A percentile compares a stretch with the other conserved stretches of the same genome.
Conservation (phyloP, 53 echinoderm and acorn worm species). For the Stichopus horrens region DNA sequence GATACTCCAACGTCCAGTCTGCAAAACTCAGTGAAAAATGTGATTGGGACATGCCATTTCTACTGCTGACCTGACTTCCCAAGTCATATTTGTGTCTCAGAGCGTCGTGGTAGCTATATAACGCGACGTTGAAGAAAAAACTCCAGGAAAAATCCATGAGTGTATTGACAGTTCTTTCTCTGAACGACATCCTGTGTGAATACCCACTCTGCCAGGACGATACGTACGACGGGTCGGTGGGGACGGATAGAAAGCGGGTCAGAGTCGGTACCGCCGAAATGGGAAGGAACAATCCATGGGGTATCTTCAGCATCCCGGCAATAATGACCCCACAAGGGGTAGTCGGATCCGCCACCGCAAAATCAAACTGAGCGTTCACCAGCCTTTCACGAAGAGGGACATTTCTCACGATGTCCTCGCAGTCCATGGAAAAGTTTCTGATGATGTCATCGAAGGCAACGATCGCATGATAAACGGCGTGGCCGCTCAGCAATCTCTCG, state of each 20-base stretch:
- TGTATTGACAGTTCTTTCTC: not conserved
- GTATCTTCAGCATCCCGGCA: slow-evolving; percentile 10
- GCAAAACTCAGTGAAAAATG: slow-evolving; percentile 25
- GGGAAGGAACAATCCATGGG: slow-evolving; percentile 13
- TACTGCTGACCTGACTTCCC: not conserved
- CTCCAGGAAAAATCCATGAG: slow-evolving; percentile 7
- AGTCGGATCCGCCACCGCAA: slow-evolving; percentile 9
- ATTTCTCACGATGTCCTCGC: slow-evolving; percentile 29
- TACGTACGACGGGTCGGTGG: not conserved
- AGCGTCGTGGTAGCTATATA: not conserved
- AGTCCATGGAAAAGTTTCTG: slow-evolving; percentile 36
- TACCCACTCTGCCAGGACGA: slow-evolving; percentile 37
- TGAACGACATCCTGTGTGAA: slow-evolving; percentile 8
- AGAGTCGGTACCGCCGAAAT: slow-evolving; percentile 17
- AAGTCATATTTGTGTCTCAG: slow-evolving; percentile 16
- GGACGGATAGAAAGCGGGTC: slow-evolving; percentile 11
- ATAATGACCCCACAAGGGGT: slow-evolving; percentile 23
- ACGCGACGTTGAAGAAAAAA: slow-evolving; percentile 16
- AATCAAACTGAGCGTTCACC: not conserved
- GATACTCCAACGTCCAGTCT: slow-evolving; percentile 45
- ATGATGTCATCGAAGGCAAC: slow-evolving; percentile 4
- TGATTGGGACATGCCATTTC: slow-evolving; percentile 27
- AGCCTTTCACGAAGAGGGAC: slow-evolving; percentile 2
- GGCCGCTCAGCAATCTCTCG: not conserved
- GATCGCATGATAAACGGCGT: not conserved